A percentile compares a stretch with the other conserved stretches of the same genome.
These are phyloP conservation scores for Oryzias curvinotus DNA, from an alignment of 2,113 vertebrate genomes.

Conservation along the genomic window DNA sequence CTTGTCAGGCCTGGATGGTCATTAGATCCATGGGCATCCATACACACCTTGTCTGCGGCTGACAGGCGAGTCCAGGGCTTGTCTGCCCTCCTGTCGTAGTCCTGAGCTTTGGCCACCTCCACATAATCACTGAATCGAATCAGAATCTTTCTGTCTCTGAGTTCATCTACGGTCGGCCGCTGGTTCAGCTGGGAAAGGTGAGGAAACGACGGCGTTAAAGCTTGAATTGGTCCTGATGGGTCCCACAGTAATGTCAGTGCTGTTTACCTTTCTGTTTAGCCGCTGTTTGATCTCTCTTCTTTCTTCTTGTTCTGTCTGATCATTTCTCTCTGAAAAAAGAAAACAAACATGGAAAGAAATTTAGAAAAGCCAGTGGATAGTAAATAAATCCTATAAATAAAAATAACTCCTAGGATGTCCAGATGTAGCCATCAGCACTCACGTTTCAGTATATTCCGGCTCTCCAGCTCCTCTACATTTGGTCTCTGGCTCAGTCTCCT, in stretches of 20 bases:
- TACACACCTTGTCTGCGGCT: conserved; percentile 92
- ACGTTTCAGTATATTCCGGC: conserved; percentile 98
- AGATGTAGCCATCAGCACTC: conserved; percentile 70
- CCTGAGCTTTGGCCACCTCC: conserved; percentile 98
- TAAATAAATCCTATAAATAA: not conserved
- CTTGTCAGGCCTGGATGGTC: not conserved
- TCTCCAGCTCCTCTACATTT: conserved; percentile 95
- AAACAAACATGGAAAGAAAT: not conserved
- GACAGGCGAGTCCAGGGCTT: conserved; percentile 98
- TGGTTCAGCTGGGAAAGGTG: conserved; percentile 86
- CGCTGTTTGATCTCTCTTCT: conserved; percentile 97
- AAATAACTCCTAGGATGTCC: not conserved
- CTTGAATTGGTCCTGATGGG: not conserved
- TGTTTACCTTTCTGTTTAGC: conserved; percentile 92
- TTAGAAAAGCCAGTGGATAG: conserved; percentile 15
- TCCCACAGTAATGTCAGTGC: not conserved
- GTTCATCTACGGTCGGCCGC: conserved; percentile 95
- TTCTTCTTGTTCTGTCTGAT: conserved; percentile 96
- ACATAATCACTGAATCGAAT: conserved; percentile 99
- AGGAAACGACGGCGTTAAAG: not conserved
- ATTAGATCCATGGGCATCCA: not conserved
- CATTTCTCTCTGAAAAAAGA: conserved; percentile 86
- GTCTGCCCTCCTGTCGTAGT: conserved; percentile 96
- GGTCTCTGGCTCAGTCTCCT: conserved; percentile 98
- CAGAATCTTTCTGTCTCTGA: conserved; percentile 96